phyloP scores from a whole-genome alignment of 2,797 vertebrate species.

The Labroides dimidiatus region DNA sequence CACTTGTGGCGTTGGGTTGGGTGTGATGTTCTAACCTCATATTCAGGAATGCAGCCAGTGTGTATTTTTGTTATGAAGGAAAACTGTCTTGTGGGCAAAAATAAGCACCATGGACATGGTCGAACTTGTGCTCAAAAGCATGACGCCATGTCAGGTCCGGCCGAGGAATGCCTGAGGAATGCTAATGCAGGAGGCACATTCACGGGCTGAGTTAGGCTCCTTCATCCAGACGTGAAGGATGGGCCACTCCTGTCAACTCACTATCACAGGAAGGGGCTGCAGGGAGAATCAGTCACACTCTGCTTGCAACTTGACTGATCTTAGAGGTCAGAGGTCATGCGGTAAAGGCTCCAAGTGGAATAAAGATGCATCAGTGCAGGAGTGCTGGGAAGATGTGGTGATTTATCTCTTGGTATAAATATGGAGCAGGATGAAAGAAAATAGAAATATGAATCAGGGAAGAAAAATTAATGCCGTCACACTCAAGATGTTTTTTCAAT shows the following conservation, averaged over 20 bases:
- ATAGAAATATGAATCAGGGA: constrained; percentile 46
- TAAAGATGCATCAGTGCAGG: constrained; percentile 36
- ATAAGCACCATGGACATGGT: constrained; percentile 72
- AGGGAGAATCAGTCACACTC: constrained; percentile 49
- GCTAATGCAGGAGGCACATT: constrained; percentile 35
- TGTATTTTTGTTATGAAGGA: constrained; percentile 61
- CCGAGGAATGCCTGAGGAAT: constrained; percentile 55
- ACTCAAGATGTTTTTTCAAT: constrained; percentile 44
- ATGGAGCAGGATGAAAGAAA: constrained; percentile 7
- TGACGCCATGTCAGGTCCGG: constrained; percentile 67
- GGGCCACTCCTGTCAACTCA: constrained; percentile 35
- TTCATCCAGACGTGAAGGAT: constrained; percentile 35
- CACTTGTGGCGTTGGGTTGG: constrained; percentile 42
- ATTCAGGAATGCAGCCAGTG: constrained; percentile 65
- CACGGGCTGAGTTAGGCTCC: constrained; percentile 21
- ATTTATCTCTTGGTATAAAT: constrained; percentile 29
- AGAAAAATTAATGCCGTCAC: constrained; percentile 41
- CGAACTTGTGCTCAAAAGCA: constrained; percentile 66
- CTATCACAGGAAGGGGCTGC: constrained; percentile 17
- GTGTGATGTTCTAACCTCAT: constrained; percentile 61
- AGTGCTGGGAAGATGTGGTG: background rate
- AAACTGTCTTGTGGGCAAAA: constrained; percentile 60
- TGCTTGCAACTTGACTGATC: constrained; percentile 46
- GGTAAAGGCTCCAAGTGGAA: constrained; percentile 32
- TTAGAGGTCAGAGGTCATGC: constrained; percentile 53